Base-by-base conservation (phyloP, 2,113 vertebrate species). In the Prunella himalayana region DNA sequence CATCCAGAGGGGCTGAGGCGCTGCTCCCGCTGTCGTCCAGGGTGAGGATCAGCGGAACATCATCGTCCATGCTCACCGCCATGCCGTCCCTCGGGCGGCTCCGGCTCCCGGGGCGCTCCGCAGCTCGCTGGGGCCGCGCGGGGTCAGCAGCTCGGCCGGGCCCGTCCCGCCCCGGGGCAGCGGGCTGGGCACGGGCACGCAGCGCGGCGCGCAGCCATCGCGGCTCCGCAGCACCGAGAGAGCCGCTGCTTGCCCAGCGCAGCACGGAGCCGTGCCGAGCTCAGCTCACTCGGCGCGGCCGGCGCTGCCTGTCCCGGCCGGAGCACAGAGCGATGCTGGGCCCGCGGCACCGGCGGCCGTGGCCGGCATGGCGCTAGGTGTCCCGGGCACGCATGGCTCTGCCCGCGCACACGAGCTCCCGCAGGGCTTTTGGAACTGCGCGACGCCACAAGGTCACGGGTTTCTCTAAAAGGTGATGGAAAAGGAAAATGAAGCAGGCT, bases 11-110 rank as follows among this genome's bases (percentile, higher is more conserved):
- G 71, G 98, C 97, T 28, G 98, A 97, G 8, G 97, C 90, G 66
- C 97, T 94, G 91, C 97, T 97, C 9, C 98, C 98, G 15, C 92
- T 57, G 60, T 99, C 99, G 6, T 99, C 99, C 98, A 99, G 98
- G 71, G 99, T 99, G 92, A 99, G 94, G 92, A 99, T 99, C 41
- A 99, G 98, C 41, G 99, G 99, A 22, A 99, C 99, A 6, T 99
- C 99, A 45, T 99, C 99, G 78, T 99, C 98, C 85, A 97, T 88
- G 51, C 95, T 98, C 94, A 98, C 98, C 54, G 99, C 98, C 92
- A 98, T 98, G 53, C 39, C 63, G 63, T 10, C 59, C 66, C 41
- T 22, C 11, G 71, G 25, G 90, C 86, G 88, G 72, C 56, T 57
- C n/a, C 37, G 37, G 37, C 37, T 37, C 8, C 37, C 37, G 37